Conservation (phyloP, 2,888 invertebrate genomes). For the Heliconius aoede region DNA sequence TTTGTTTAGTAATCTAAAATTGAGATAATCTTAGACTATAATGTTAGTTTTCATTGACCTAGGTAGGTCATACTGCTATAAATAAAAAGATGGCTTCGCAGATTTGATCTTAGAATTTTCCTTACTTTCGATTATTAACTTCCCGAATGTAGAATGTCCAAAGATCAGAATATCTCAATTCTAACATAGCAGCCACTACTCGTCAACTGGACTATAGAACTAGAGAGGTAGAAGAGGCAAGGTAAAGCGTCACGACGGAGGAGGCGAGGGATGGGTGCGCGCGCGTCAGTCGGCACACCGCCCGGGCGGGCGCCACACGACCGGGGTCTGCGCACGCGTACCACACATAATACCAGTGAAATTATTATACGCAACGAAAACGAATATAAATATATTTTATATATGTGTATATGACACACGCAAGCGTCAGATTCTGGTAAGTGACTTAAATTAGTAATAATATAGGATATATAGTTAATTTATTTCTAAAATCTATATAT, state of each 20-base stretch:
- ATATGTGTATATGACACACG: slow-evolving; percentile 53
- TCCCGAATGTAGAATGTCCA: no score
- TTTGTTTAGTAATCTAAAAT: not conserved
- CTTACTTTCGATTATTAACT: no score
- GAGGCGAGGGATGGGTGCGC: slow-evolving; percentile 49
- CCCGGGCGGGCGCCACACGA: slow-evolving; percentile 84
- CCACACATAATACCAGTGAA: slow-evolving; percentile 76
- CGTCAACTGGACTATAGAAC: not conserved
- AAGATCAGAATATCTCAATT: no score
- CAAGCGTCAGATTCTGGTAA: slow-evolving; percentile 82
- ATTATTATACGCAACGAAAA: slow-evolving; percentile 70
- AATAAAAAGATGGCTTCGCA: no score
- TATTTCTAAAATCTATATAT: slow-evolving; percentile 61
- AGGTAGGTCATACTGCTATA: no score
- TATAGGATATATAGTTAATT: slow-evolving; percentile 27
- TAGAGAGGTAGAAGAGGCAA: slow-evolving; percentile 3
- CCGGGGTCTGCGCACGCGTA: slow-evolving; percentile 81
- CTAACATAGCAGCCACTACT: not conserved
- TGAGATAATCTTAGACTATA: not conserved
- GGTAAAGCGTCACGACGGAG: slow-evolving; percentile 9
- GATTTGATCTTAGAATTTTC: no score
- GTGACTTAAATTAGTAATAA: slow-evolving; percentile 48
- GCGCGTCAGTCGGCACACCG: slow-evolving; percentile 79
- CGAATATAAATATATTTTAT: slow-evolving; percentile 53
- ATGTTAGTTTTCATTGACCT: no score